Conservation (phyloP, 2,113 vertebrate genomes). For the Melanotaenia duboulayi region DNA sequence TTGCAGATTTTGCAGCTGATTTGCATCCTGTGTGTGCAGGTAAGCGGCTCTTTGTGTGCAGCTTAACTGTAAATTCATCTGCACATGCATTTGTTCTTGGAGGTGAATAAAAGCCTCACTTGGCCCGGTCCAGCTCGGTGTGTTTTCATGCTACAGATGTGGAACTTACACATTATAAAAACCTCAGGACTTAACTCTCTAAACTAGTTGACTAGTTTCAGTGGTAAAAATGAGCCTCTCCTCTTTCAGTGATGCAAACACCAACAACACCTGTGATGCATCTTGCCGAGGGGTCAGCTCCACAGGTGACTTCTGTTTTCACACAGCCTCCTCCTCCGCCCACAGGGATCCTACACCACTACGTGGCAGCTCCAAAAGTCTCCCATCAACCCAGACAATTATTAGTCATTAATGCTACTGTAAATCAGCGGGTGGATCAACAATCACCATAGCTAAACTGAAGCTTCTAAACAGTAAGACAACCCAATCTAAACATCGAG, state of each 20-base stretch:
- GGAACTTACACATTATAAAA: slow-evolving; percentile 66
- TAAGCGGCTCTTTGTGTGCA: slow-evolving; percentile 8
- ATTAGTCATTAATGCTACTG: background rate
- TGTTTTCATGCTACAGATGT: slow-evolving; percentile 18
- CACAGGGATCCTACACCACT: background rate
- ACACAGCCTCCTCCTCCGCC: too few relatives aligned
- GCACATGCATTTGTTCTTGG: background rate
- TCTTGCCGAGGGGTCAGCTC: too few relatives aligned
- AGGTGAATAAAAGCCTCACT: slow-evolving; percentile 40
- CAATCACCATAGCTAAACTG: too few relatives aligned
- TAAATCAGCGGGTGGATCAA: background rate
- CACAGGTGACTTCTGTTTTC: too few relatives aligned
- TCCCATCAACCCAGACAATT: background rate
- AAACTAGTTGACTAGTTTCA: slow-evolving; percentile 30
- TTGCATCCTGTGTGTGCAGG: slow-evolving; percentile 8
- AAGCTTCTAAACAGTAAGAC: too few relatives aligned
- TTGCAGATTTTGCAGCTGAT: slow-evolving; percentile 25
- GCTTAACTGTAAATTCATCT: slow-evolving; percentile 22
- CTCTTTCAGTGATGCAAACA: background rate
- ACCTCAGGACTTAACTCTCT: too few relatives aligned
- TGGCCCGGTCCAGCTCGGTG: background rate
- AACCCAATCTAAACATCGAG: too few relatives aligned
- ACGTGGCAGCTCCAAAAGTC: background rate
- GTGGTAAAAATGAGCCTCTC: slow-evolving; percentile 9
- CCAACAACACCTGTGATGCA: background rate